Base-by-base conservation (phyloP, 2,888 invertebrate genomes). In the Drosophila flavopinicola region DNA sequence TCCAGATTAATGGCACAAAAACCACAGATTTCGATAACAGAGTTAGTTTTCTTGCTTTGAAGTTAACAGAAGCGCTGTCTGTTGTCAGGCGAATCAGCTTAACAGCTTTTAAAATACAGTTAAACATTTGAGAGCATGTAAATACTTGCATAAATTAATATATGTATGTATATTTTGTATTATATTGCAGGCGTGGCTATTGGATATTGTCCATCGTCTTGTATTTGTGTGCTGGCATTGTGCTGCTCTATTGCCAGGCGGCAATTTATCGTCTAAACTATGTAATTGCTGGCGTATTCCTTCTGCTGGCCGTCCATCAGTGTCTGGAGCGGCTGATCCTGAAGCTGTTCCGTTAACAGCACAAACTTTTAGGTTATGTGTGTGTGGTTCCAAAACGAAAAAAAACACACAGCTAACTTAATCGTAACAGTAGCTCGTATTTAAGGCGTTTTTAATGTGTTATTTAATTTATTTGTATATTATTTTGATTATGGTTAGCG, bases 251-350 rank as follows among this genome's bases (percentile, higher is more conserved):
- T 66, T 93, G 94, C 2, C 93, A 94, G 15, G 91, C 93, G 42
- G 93, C 93, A 0, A 83, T 94, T 5, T 93, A 93, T 72, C 91
- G 94, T 11, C 91, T 95, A 6, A 94, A 93, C 80, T 93, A 93
- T 78, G 91, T 94, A 24, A 91, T 95, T 37, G 91, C 93, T 1
- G 71, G 48, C 15, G 59, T 65, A 6, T 87, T 79, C 41, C 66
- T 65, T 1, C 20, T 83, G 41, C 27, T 83, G 25, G 69, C 83
- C 3, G 32, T 32, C 1, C 88, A 87, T 27, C 80, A 80, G 38
- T 13, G 45, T 13, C 33, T 80, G 29, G 47, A 53, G 24, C 45
- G 27, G 30, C 17, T 76, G 2, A 38, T 53, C 23, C 27, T 17
- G 0, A 72, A 35, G n/a, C n/a, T n/a, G n/a, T n/a, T n/a, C n/a